Conservation (phyloP, 2,888 invertebrate species). For the Eupithecia pulchellata region DNA sequence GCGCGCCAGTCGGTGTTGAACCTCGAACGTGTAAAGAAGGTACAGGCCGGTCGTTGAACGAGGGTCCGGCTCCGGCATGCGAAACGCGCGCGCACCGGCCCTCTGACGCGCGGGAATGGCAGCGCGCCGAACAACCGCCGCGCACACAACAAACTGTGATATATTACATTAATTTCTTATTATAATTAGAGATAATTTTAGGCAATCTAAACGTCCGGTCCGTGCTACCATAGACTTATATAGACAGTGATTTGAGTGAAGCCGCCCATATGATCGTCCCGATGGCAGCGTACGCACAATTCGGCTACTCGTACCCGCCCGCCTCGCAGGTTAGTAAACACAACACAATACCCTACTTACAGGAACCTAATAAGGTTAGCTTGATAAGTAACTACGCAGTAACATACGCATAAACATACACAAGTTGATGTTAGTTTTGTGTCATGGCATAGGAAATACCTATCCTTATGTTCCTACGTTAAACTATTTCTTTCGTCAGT, state of each 20-base stretch:
- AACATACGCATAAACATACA: background rate
- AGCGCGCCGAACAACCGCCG: conserved; percentile 80
- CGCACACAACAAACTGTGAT: conserved; percentile 81
- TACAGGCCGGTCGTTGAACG: conserved; percentile 69
- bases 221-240: conserved; percentile 77
- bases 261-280: conserved; percentile 85
- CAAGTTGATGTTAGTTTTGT: background rate
- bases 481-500: background rate
- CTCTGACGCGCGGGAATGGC: conserved; percentile 79
- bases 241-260: conserved; percentile 83
- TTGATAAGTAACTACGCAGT: too few relatives aligned
- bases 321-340: conserved; percentile 92
- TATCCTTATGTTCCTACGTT: background rate
- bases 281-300: conserved; percentile 94
- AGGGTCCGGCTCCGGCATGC: conserved; percentile 65
- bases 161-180: conserved; percentile 67
- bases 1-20: conserved; percentile 83
- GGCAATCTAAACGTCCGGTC: conserved; percentile 75
- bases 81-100: conserved; percentile 75
- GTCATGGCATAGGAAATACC: background rate
- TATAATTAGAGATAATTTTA: conserved; percentile 65
- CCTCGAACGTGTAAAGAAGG: conserved; percentile 75
- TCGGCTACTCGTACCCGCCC: conserved; percentile 96
- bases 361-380: background rate
- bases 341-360: background rate